Conservation (phyloP, 2,888 invertebrate species). For the Plutella xylostella region DNA sequence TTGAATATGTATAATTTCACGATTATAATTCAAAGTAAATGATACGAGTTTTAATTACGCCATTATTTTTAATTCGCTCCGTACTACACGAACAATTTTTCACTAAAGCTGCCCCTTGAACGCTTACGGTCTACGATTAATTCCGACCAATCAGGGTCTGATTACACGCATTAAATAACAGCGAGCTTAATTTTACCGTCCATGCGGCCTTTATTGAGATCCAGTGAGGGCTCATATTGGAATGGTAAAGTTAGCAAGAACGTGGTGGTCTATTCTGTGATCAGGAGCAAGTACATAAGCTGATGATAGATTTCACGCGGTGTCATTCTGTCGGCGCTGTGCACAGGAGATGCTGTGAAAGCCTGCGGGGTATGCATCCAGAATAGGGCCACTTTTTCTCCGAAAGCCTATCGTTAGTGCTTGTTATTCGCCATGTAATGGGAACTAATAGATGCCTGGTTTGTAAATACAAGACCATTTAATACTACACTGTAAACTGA, state of each 20-base stretch:
- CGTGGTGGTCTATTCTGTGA: constrained; percentile 20
- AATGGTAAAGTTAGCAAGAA: constrained; percentile 19
- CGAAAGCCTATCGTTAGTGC: constrained; percentile 27
- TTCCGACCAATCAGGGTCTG: constrained; percentile 66
- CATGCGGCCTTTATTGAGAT: constrained; percentile 21
- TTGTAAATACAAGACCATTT: too few relatives aligned
- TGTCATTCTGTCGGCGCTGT: constrained; percentile 29
- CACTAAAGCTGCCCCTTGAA: constrained; percentile 46
- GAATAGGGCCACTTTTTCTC: constrained; percentile 2
- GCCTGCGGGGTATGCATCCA: not conserved
- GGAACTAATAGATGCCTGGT: too few relatives aligned
- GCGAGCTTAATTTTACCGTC: constrained; percentile 33
- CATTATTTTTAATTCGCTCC: constrained; percentile 60
- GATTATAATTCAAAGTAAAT: too few relatives aligned
- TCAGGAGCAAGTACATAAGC: constrained; percentile 32
- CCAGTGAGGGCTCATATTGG: constrained; percentile 3
- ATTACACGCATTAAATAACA: constrained; percentile 61
- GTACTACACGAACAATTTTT: constrained; percentile 45
- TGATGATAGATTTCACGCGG: constrained; percentile 54
- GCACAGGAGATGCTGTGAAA: not conserved
- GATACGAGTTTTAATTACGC: constrained; percentile 57
- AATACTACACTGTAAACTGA: too few relatives aligned
- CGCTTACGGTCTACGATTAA: constrained; percentile 63
- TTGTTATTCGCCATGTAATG: constrained; percentile 17
- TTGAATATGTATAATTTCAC: too few relatives aligned